phyloP scores from a whole-genome alignment of 2,888 invertebrate genomes.

The Acronicta psi region DNA sequence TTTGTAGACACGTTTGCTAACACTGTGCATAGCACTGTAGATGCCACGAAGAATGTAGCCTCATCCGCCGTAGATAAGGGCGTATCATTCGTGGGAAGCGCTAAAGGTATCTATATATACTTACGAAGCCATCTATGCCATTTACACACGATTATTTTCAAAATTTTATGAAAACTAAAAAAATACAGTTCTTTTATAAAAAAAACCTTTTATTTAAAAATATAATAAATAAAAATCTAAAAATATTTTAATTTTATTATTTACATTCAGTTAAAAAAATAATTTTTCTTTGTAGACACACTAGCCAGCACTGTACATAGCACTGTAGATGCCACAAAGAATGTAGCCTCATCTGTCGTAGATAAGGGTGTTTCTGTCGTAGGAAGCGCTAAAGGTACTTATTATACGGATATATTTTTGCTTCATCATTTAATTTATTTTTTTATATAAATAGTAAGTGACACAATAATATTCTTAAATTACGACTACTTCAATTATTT shows the following conservation, averaged over 20 bases:
- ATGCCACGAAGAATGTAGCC: constrained; percentile 72
- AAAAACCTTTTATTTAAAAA: too few species aligned
- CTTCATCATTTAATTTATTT: constrained; percentile 1
- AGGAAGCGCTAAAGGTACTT: constrained; percentile 69
- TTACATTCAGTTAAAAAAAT: too few species aligned
- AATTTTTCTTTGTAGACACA: constrained; percentile 41
- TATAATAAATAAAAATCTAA: too few species aligned
- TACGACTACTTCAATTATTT: too few species aligned
- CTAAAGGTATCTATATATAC: constrained; percentile 63
- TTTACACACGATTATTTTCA: too few species aligned
- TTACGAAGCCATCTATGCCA: too few species aligned
- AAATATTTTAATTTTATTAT: too few species aligned
- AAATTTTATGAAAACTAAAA: too few species aligned
- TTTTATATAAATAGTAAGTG: too few species aligned
- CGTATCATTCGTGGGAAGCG: constrained; percentile 62
- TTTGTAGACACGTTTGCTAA: constrained; percentile 58
- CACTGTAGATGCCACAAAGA: constrained; percentile 76
- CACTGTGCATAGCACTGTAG: constrained; percentile 69
- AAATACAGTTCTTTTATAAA: too few species aligned
- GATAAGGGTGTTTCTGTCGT: constrained; percentile 67
- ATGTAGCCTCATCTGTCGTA: constrained; percentile 66
- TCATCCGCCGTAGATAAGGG: constrained; percentile 70
- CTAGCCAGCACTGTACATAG: constrained; percentile 65
- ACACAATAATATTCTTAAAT: too few species aligned
- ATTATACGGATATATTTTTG: background rate